Evolutionary conservation across 2,113 vertebrate species (phyloP), one percentile per base, ranked within the genome.

Genomic region (Tretioscincus oriximinensis): DNA sequence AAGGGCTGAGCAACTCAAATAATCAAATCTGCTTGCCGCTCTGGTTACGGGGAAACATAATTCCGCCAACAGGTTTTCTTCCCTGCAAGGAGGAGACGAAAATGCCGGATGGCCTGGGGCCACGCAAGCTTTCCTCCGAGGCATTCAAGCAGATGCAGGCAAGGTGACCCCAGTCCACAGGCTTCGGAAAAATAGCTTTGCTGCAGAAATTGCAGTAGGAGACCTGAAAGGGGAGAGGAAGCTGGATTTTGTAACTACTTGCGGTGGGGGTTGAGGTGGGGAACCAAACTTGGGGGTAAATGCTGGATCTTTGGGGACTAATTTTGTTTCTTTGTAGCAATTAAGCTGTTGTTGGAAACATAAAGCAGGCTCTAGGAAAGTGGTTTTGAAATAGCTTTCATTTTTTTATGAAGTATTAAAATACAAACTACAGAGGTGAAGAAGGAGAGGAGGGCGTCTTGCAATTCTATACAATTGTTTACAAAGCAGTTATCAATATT

Each of bases 31-130:
- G 84, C 76, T 88, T 67, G 49, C 70, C 11, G 26, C 65, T 88
- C 21, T 74, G 64, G 75, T 84, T 81, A 64, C 76, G n/a, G 76
- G 35, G 80, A 90, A 86, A 74, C 26, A 64, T 84, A 74, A 92
- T 90, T 90, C 86, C 87, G 82, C 83, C 87, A 90, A 88, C 75
- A 82, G 81, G 81, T 82, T 71, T 87, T 71, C 82, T 80, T 86
- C 81, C 67, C 81, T 81, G 65, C 35, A 63, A 76, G 74, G 66
- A 87, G 80, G 84, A 78, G 83, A 68, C 9, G 85, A 67, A 85
- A 87, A 89, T 81, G 68, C 63, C 72, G 80, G 84, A 89, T 89
- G 84, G 85, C 63, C 75, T 79, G 64, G 68, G 86, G 85, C 84
- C 88, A 73, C 0, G 49, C 73, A 77, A 77, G 70, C 86, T 81